These are phyloP conservation scores for Clarias laeviceps DNA, from an alignment of 2,797 vertebrate species.

Conservation along the genomic window DNA sequence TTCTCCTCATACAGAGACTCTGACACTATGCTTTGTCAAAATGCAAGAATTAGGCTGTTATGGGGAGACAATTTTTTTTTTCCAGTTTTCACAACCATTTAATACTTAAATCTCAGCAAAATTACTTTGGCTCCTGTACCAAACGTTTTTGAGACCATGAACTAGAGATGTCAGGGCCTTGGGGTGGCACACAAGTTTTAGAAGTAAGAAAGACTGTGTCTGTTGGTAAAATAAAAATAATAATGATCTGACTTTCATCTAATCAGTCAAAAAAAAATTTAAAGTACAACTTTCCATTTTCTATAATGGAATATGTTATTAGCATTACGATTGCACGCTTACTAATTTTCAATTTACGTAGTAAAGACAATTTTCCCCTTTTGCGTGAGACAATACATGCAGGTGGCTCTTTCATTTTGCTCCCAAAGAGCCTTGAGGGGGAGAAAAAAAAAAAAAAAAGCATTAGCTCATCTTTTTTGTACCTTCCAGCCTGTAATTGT, in stretches of 20 bases:
- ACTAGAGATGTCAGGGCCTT: background rate
- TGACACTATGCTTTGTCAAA: background rate
- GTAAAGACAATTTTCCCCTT: background rate
- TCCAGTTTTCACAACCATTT: background rate
- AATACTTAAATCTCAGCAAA: background rate
- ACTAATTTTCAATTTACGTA: background rate
- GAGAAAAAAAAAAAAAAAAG: conserved; percentile 38
- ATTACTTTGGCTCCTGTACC: background rate
- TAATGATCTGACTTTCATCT: background rate
- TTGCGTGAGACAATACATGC: conserved; percentile 7
- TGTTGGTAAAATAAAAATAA: too few species aligned
- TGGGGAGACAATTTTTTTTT: too few species aligned
- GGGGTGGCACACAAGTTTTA: background rate
- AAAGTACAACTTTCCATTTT: background rate
- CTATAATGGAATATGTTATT: too few species aligned
- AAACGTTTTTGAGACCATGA: background rate
- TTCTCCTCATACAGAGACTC: background rate
- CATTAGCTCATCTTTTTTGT: conserved; percentile 44
- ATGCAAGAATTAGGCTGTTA: background rate
- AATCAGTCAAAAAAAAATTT: background rate
- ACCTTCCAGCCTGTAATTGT: conserved; percentile 41
- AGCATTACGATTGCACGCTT: background rate
- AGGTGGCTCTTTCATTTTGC: conserved; percentile 53
- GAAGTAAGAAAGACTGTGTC: background rate
- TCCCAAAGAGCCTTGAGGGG: conserved; percentile 49